Conservation (phyloP, 64 coral and sea anemone genomes). For the Dendronephthya gigantea region DNA sequence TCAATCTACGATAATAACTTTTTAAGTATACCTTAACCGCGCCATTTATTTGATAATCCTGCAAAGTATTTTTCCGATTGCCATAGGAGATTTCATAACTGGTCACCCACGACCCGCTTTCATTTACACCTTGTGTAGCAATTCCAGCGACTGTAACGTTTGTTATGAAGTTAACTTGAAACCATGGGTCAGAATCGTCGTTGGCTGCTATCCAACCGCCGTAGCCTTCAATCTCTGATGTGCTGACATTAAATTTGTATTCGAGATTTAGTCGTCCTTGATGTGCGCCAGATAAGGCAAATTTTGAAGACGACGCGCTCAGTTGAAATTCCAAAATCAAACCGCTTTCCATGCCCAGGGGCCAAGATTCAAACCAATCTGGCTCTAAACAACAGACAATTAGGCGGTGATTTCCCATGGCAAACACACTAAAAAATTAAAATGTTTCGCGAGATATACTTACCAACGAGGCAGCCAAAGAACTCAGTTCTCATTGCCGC, state of each 20-base stretch:
- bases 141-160: neutral
- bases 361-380: too few relatives aligned
- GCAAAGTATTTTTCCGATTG: neutral
- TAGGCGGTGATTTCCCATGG: neutral
- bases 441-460: neutral
- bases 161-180: neutral
- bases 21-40: neutral
- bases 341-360: too few relatives aligned
- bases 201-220: too few relatives aligned
- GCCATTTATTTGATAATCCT: neutral
- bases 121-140: neutral
- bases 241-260: too few relatives aligned
- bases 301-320: too few relatives aligned
- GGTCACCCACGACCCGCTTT: neutral
- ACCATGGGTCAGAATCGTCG: neutral
- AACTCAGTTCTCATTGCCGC: conserved; percentile 62
- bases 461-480: conserved; percentile 54
- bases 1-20: too few relatives aligned
- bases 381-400: neutral
- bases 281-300: too few relatives aligned
- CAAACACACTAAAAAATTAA: neutral
- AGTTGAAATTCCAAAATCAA: too few relatives aligned
- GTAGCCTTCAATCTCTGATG: too few relatives aligned
- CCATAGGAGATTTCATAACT: neutral
- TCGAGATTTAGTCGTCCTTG: too few relatives aligned